Percentiles rank a stretch among this genome's conserved stretches.
These are phyloP conservation scores for Sesia apiformis DNA, from an alignment of 2,888 invertebrate genomes.

Conservation along the genomic window DNA sequence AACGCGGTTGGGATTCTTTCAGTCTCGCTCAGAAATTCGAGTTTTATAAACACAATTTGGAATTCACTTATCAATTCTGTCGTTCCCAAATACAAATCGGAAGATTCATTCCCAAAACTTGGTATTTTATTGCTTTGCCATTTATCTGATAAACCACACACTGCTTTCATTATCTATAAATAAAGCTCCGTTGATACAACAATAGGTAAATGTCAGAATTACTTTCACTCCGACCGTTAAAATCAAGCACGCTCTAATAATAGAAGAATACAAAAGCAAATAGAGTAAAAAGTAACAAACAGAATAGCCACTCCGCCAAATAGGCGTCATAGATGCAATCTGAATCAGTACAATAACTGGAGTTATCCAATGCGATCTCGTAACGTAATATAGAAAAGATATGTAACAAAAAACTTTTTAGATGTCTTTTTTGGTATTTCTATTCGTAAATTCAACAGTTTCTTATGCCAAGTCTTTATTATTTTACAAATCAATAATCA, in stretches of 20 bases:
- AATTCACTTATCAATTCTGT: no score
- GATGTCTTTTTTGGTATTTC: not conserved
- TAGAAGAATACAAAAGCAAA: conserved; percentile 21
- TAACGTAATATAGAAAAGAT: not conserved
- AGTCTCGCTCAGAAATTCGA: no score
- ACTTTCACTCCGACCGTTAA: conserved; percentile 27
- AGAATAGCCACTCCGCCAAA: conserved; percentile 14
- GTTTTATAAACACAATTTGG: no score
- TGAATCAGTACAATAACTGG: conserved; percentile 18
- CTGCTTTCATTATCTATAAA: conserved; percentile 29
- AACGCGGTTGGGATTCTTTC: no score
- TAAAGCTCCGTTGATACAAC: conserved; percentile 22
- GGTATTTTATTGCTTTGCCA: no score
- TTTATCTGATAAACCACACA: not conserved
- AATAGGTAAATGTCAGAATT: conserved; percentile 32
- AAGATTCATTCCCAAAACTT: no score
- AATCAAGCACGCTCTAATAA: conserved; percentile 14
- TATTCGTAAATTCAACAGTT: not conserved
- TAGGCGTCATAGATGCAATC: conserved; percentile 16
- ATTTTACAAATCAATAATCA: not conserved
- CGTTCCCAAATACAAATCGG: no score
- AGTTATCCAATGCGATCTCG: not conserved
- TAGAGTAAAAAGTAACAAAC: conserved; percentile 19
- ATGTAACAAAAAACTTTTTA: not conserved
- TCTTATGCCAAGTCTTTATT: not conserved